Base-by-base conservation (phyloP, 2,113 vertebrate species). In the Alectura lathami region DNA sequence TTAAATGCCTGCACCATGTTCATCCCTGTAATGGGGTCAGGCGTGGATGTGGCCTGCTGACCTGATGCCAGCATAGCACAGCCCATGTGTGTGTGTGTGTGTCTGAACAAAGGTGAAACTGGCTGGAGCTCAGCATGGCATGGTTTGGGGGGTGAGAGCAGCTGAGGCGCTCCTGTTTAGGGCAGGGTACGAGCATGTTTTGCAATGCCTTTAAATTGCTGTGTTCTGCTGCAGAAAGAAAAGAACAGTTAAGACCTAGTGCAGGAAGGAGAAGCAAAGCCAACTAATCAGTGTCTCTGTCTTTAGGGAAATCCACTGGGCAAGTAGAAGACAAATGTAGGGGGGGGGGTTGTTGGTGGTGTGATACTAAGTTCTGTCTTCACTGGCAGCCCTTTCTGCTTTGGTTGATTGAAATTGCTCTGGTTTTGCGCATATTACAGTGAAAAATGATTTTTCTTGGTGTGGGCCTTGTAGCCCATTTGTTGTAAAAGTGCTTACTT, bases 401-500 rank as follows among this genome's bases (percentile, higher is more conserved):
- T 47, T 29, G 11, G 26, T 73, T 29, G 18, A 22, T 42, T 34
- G 2, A 68, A 83, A 50, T 32, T 27, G 15, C 40, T 36, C 80
- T 56, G 51, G 17, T 67, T 51, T n/a, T 81, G 54, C 27, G 26
- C 8, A 3, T 43, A 57, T 68, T 74, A 47, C 36, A 26, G 5
- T 26, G 64, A 68, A 88, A 83, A 77, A 17, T 9, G 20, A 4
- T 30, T 66, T 47, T 42, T 73, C 62, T 72, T 9, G 2, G 5
- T 48, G 74, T 51, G 36, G n/a, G 18, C 70, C 20, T 14, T 68
- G 24, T 43, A 13, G 27, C 56, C 3, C 1, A 1, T 60, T 83
- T 94, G 70, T 43, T 93, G 27, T 72, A 22, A 79, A 87, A 50
- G 29, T 82, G 34, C 47, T 72, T 43, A 16, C 69, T 76, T 89